These are phyloP conservation scores for Psittacara wagleri DNA, from an alignment of 2,113 vertebrate species.

Conservation along the genomic window DNA sequence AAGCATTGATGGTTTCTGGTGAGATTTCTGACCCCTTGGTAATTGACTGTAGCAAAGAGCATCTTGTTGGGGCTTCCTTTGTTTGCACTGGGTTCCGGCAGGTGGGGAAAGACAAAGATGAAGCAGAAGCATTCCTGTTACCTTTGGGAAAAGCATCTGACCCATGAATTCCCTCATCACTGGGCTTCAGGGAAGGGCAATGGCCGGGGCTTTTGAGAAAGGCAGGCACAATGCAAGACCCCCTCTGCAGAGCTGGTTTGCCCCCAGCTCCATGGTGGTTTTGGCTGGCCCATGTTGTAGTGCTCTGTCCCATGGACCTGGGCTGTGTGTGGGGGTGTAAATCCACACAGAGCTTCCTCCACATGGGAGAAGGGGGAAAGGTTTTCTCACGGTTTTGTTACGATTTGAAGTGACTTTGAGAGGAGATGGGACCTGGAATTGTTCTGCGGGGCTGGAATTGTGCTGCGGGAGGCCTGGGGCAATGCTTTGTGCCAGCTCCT, in stretches of 20 bases:
- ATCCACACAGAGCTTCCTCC: neutral
- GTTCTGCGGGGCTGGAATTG: neutral
- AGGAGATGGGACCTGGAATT: rapidly evolving
- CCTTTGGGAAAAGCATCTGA: neutral
- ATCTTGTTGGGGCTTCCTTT: neutral
- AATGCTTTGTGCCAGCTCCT: rapidly evolving
- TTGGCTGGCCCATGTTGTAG: rapidly evolving
- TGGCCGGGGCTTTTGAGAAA: neutral
- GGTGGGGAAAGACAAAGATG: rapidly evolving
- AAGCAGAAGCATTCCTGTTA: neutral
- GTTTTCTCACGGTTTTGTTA: neutral
- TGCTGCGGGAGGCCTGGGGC: rapidly evolving
- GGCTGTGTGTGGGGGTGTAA: rapidly evolving
- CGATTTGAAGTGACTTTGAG: neutral
- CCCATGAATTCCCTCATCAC: neutral
- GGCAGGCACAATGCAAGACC: neutral
- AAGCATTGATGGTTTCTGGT: neutral
- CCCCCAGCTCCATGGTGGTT: neutral
- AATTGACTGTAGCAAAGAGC: neutral
- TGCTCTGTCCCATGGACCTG: neutral
- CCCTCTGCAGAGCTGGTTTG: neutral
- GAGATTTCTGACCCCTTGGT: neutral
- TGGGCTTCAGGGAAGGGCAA: neutral
- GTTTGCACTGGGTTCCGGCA: neutral
- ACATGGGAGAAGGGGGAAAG: rapidly evolving